Conservation (phyloP, 2,797 vertebrate species). For the Megalops cyprinoides region DNA sequence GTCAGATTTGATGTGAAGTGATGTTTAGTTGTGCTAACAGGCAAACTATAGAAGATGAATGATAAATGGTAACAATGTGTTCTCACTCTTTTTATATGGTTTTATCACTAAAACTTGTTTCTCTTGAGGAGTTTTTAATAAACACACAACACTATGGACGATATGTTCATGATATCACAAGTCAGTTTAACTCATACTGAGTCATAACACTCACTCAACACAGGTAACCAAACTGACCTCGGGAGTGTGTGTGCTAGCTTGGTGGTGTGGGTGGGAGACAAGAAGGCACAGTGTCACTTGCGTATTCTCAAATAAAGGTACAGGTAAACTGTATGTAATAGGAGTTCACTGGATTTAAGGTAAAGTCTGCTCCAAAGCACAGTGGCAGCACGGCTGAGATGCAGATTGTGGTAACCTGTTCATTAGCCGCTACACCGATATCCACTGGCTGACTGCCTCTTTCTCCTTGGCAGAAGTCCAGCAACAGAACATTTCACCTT, state of each 20-base stretch:
- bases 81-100: neutral
- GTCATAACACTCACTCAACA: no score
- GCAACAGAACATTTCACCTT: constrained; percentile 20
- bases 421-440: constrained; percentile 17
- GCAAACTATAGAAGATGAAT: neutral
- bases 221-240: no score
- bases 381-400: neutral
- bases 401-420: neutral
- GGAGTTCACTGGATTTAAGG: neutral
- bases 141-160: neutral
- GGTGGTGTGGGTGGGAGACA: no score
- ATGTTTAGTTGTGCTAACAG: constrained; percentile 1
- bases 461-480: constrained; percentile 25
- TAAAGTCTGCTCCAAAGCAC: constrained; percentile 8
- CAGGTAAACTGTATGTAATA: no score
- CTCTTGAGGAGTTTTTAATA: neutral
- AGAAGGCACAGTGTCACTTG: no score
- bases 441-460: constrained; percentile 26
- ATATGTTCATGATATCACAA: neutral
- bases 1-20: neutral
- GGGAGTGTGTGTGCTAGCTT: no score
- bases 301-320: no score
- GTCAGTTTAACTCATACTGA: neutral
- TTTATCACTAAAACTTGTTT: neutral
- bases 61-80: neutral